Evolutionary conservation across 2,113 vertebrate genomes (phyloP), one percentile per base, ranked within the genome.

Genomic region (Corythaeola cristata): DNA sequence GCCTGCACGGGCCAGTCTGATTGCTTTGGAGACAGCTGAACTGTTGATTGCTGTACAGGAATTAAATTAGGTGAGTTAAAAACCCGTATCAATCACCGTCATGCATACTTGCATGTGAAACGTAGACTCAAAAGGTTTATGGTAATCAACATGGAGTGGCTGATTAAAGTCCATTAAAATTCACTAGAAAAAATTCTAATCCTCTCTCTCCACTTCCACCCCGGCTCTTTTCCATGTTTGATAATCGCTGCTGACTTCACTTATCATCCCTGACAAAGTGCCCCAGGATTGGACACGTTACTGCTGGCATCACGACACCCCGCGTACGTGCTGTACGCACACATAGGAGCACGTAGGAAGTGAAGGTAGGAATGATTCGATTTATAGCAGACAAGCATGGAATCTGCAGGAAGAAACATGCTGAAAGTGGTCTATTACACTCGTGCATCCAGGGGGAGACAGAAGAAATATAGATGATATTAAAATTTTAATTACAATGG

Each of bases 81-180:
- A 93, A 45, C 21, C 50, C 33, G 3, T 64, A 39, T 63, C 96
- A 83, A 69, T 91, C 95, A 85, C 73, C 33, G 75, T 75, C 93
- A 49, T 27, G 79, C 94, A 76, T 41, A 37, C 41, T 44, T 91
- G 73, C 56, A 27, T 81, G 33, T 17, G 78, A 89, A 88, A 71
- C 82, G 7, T 26, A 28, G 60, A 39, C 71, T 93, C 62, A 44
- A 69, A 95, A 75, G 44, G 77, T 81, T 91, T 62, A 35, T 50
- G 86, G 82, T 84, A 95, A 97, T 98, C 94, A 97, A 35, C 8
- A 0, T 81, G 82, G 77, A 98, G 92, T 62, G 92, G 92, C 89
- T 97, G 91, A 96, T 98, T 97, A 97, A 89, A 95, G 95, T 60
- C 93, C 86, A 91, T 95, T 97, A 92, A 90, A 80, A 97, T 97